phyloP scores from a whole-genome alignment of 2,797 vertebrate genomes.

The Champsocephalus gunnari region DNA sequence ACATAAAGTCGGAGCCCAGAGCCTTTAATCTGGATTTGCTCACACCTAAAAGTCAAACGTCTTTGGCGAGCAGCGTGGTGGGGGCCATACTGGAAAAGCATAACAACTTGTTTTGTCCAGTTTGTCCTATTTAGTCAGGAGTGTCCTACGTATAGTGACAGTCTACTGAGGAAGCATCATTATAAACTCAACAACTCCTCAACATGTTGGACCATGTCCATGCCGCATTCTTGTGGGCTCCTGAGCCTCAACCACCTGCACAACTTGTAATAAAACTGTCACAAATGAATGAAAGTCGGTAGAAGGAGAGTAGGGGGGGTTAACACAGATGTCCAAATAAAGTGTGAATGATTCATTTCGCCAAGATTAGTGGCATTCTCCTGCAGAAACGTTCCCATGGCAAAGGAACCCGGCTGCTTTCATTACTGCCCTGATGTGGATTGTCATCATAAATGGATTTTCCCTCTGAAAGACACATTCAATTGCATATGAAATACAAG shows the following conservation, averaged over 20 bases:
- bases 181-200: conserved; percentile 51
- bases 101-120: conserved; percentile 7
- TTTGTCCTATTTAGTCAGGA: not conserved
- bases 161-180: conserved; percentile 38
- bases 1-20: conserved; percentile 49
- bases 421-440: conserved; percentile 89
- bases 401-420: conserved; percentile 90
- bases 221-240: conserved; percentile 72
- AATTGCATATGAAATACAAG: conserved; percentile 97
- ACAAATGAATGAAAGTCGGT: conserved; percentile 86
- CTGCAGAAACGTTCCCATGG: conserved; percentile 97
- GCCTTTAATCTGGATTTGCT: conserved; percentile 65
- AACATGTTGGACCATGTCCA: conserved; percentile 69
- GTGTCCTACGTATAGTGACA: conserved; percentile 14
- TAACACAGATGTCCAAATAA: conserved; percentile 93
- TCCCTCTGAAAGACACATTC: conserved; percentile 98
- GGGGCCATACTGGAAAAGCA: not conserved
- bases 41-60: conserved; percentile 66
- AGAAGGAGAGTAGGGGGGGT: conserved; percentile 45
- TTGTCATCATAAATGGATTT: conserved; percentile 99
- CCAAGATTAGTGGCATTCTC: conserved; percentile 92
- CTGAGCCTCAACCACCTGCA: conserved; percentile 86
- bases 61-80: conserved; percentile 19
- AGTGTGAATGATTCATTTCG: conserved; percentile 90
- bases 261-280: conserved; percentile 90